These are phyloP conservation scores for Alloscopus bannaensis DNA, from an alignment of 2,888 invertebrate genomes.

Conservation along the genomic window DNA sequence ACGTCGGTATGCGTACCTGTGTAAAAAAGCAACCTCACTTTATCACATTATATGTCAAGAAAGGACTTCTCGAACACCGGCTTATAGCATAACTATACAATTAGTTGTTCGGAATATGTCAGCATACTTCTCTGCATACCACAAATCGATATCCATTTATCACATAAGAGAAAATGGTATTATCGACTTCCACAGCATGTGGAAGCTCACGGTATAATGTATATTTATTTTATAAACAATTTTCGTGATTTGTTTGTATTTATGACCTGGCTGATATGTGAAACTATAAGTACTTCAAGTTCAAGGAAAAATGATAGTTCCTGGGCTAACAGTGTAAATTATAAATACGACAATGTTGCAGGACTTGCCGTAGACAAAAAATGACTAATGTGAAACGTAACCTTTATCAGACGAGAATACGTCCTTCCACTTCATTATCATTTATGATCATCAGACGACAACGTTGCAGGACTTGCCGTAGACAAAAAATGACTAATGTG, in stretches of 20 bases:
- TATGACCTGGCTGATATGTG: neutral
- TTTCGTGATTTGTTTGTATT: neutral
- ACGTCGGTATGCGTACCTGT: neutral
- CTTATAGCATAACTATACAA: neutral
- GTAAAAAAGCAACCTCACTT: neutral
- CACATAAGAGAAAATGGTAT: too few species aligned
- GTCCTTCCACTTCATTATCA: slow-evolving; percentile 58
- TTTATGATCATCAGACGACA: slow-evolving; percentile 20
- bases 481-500: slow-evolving; percentile 20
- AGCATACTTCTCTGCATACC: too few species aligned
- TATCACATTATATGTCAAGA: neutral
- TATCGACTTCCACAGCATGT: too few species aligned
- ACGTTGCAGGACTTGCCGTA: neutral
- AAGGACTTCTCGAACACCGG: neutral
- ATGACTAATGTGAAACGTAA: slow-evolving; percentile 15
- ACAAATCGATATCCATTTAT: too few species aligned
- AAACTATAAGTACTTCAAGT: slow-evolving; percentile 23
- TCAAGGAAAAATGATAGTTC: neutral
- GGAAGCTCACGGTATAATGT: neutral
- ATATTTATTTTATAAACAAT: neutral
- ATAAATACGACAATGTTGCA: slow-evolving; percentile 34
- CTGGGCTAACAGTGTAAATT: slow-evolving; percentile 3
- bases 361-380: slow-evolving; percentile 25
- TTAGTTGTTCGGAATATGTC: neutral
- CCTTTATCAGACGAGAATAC: slow-evolving; percentile 27